Evolutionary conservation across 2,797 vertebrate species (phyloP).

Genomic region (Eleutherodactylus coqui): DNA sequence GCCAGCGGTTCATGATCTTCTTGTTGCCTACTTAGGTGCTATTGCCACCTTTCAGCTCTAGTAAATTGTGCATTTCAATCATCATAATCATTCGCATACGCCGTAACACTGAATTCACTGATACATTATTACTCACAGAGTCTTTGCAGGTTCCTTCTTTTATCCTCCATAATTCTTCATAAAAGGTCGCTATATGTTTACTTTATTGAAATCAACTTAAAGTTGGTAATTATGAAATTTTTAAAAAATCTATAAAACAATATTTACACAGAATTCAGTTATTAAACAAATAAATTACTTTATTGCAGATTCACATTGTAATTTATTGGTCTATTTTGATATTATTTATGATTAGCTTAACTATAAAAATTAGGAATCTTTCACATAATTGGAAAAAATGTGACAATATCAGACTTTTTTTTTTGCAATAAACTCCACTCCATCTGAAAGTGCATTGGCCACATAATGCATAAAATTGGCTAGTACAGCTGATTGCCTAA

Average conservation of each 20-base stretch:
- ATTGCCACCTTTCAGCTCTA: too few species aligned
- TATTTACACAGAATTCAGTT: not conserved
- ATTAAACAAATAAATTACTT: not conserved
- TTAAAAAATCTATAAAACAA: not conserved
- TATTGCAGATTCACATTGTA: not conserved
- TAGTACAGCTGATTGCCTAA: constrained; percentile 14
- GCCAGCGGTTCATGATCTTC: too few species aligned
- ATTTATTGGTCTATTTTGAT: not conserved
- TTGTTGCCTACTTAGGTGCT: too few species aligned
- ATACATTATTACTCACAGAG: not conserved
- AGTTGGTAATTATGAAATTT: not conserved
- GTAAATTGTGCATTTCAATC: too few species aligned
- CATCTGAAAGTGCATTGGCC: not conserved
- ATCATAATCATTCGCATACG: not conserved
- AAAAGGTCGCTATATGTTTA: not conserved
- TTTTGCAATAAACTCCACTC: not conserved
- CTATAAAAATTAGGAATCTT: not conserved
- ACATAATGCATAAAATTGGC: not conserved
- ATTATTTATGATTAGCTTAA: not conserved
- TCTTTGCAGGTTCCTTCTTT: not conserved
- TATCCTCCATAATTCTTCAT: not conserved
- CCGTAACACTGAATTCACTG: not conserved
- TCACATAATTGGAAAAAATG: not conserved
- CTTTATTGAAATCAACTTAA: not conserved
- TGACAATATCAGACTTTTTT: not conserved